phyloP scores from a whole-genome alignment of 2,797 vertebrate species.

The Eulemur mongoz region DNA sequence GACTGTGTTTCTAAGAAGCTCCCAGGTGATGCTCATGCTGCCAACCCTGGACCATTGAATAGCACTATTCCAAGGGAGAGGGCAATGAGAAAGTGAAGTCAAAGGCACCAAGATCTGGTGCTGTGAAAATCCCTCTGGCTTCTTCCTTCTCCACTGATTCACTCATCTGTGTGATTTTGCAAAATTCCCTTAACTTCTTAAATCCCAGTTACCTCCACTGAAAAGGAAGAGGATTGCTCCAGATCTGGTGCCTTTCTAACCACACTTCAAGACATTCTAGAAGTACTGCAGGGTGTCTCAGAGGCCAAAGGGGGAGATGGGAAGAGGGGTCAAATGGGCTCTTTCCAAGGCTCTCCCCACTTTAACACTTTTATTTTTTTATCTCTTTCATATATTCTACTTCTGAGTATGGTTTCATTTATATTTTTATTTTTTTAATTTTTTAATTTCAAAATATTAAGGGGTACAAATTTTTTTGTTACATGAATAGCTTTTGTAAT shows the following conservation, averaged over 20 bases:
- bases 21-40: not conserved
- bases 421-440: not conserved
- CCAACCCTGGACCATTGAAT: not conserved
- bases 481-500: not conserved
- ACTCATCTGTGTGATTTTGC: not conserved
- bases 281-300: not conserved
- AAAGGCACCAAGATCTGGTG: not conserved
- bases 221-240: not conserved
- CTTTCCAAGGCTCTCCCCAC: not conserved
- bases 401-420: conserved; percentile 29
- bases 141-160: not conserved
- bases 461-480: not conserved
- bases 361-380: not conserved
- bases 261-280: not conserved
- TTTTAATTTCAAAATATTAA: not conserved
- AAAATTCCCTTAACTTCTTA: conserved; percentile 21
- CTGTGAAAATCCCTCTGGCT: not conserved
- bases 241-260: not conserved
- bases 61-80: not conserved
- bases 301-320: not conserved
- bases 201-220: not conserved
- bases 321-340: not conserved
- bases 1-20: not conserved
- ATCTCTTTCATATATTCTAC: conserved; percentile 8
- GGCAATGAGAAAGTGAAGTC: not conserved